These are phyloP conservation scores for Zaprionus africanus DNA, from an alignment of 1,140 invertebrate species.

Conservation along the genomic window DNA sequence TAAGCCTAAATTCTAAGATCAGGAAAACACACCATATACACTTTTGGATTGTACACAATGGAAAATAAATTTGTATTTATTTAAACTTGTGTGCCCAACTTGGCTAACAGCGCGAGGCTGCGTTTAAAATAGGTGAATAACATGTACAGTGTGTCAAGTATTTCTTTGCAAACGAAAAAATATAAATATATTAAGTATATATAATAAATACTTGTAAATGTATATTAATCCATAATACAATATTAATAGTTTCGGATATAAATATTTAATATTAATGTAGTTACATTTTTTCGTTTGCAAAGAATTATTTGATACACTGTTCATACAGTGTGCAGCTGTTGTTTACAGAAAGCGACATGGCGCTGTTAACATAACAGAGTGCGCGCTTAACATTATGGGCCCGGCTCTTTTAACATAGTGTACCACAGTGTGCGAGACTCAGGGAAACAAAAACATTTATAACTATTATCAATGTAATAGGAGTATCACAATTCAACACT, in stretches of 20 bases:
- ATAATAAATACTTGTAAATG: no score
- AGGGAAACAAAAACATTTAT: background rate
- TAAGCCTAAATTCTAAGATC: conserved; percentile 31
- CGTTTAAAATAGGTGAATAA: background rate
- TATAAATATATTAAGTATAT: no score
- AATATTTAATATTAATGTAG: no score
- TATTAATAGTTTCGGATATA: no score
- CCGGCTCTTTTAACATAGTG: background rate
- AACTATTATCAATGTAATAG: no score
- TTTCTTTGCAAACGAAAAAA: no score
- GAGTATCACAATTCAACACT: no score
- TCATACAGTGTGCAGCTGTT: background rate
- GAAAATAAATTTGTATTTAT: conserved; percentile 63
- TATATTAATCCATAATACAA: no score
- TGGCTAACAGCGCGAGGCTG: background rate
- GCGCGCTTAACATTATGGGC: background rate
- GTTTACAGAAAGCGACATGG: background rate
- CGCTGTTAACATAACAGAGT: background rate
- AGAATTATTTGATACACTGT: no score
- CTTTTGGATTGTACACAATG: conserved; percentile 34
- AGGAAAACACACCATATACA: background rate
- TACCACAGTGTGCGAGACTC: background rate
- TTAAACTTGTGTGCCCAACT: conserved; percentile 36
- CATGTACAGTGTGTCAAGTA: background rate
- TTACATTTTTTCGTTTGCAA: no score